Conservation (phyloP, 2,888 invertebrate species). For the Cosmorhoe ocellata region DNA sequence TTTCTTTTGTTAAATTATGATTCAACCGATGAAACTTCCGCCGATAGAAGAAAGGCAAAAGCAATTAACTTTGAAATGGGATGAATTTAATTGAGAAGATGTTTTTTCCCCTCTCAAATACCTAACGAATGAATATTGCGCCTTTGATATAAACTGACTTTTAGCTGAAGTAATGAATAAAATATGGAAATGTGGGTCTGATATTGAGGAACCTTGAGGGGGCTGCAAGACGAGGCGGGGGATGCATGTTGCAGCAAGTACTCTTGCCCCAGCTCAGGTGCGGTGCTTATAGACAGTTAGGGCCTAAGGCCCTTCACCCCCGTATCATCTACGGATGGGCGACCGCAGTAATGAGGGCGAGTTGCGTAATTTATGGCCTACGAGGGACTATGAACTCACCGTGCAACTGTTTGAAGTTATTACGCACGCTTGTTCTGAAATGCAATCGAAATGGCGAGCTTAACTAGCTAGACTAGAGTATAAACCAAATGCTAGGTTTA, state of each 20-base stretch:
- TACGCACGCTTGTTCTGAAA: constrained; percentile 62
- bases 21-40: constrained; percentile 31
- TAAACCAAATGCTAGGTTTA: no score
- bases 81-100: constrained; percentile 35
- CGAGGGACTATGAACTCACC: constrained; percentile 58
- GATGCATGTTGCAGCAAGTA: constrained; percentile 44
- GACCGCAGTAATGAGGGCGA: constrained; percentile 75
- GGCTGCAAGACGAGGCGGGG: constrained; percentile 22
- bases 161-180: constrained; percentile 18
- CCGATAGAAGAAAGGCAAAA: constrained; percentile 32
- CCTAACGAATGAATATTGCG: constrained; percentile 26
- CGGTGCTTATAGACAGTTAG: constrained; percentile 44
- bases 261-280: constrained; percentile 33
- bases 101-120: constrained; percentile 33
- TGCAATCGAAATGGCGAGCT: not conserved
- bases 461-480: no score
- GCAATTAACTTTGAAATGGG: constrained; percentile 37
- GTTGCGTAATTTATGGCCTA: constrained; percentile 66
- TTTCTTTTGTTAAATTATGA: constrained; percentile 26
- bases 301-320: constrained; percentile 52
- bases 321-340: constrained; percentile 70
- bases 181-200: constrained; percentile 16
- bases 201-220: not conserved
- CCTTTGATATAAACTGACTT: constrained; percentile 20
- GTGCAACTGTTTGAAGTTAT: constrained; percentile 77